A percentile compares a stretch with the other conserved stretches of the same genome.
These are phyloP conservation scores for Cynodonichthys magdalenae DNA, from an alignment of 2,797 vertebrate genomes.

Conservation along the genomic window DNA sequence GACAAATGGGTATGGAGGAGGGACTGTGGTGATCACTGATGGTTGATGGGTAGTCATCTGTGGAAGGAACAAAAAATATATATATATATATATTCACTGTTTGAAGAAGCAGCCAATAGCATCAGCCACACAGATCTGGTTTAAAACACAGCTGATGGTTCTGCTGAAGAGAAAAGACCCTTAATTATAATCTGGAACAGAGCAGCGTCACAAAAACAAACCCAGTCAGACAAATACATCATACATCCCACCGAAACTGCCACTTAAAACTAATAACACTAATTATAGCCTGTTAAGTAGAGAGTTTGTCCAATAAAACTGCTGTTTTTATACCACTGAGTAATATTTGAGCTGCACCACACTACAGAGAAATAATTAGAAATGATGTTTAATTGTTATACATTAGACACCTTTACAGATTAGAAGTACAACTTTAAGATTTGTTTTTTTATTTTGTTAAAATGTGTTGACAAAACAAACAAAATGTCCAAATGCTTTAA, in stretches of 20 bases:
- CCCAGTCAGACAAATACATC: constrained; percentile 10
- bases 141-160: constrained; percentile 38
- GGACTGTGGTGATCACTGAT: constrained; percentile 90
- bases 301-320: constrained; percentile 5
- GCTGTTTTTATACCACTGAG: constrained; percentile 23
- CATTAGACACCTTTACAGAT: not conserved
- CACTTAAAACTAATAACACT: constrained; percentile 5
- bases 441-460: no score
- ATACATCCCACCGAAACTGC: constrained; percentile 1
- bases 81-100: constrained; percentile 8
- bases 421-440: not conserved
- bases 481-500: no score
- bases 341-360: not conserved
- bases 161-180: constrained; percentile 27
- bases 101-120: constrained; percentile 10
- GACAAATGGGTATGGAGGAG: constrained; percentile 88
- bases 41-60: constrained; percentile 86
- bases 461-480: not conserved
- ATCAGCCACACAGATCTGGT: constrained; percentile 40
- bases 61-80: constrained; percentile 27
- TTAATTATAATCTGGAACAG: constrained; percentile 50
- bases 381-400: not conserved
- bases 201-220: not conserved
- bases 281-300: constrained; percentile 15
- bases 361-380: not conserved